Conservation (phyloP, 1,140 invertebrate genomes). For the Musca vetustissima region DNA sequence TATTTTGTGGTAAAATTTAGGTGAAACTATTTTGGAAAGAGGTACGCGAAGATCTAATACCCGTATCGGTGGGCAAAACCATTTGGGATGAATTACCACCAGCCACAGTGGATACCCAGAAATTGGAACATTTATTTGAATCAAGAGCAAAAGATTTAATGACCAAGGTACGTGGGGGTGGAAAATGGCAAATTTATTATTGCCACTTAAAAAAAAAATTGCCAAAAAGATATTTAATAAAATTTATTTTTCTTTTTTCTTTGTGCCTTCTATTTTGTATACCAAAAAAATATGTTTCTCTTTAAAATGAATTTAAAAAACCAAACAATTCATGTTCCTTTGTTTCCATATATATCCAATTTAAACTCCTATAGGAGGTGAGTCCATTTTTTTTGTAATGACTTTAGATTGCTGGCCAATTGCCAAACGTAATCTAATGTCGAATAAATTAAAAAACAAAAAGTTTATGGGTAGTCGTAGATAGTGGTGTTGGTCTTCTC, state of each 20-base stretch:
- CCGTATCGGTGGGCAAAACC: slow-evolving; percentile 69
- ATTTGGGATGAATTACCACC: slow-evolving; percentile 94
- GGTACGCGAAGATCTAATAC: slow-evolving; percentile 80
- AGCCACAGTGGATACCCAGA: slow-evolving; percentile 86
- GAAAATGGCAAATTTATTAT: too few species aligned
- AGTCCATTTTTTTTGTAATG: slow-evolving; percentile 22
- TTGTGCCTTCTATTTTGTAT: background rate
- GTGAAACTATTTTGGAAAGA: slow-evolving; percentile 99
- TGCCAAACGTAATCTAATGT: too few species aligned
- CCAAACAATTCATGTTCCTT: slow-evolving; percentile 11
- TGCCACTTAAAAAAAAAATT: too few species aligned
- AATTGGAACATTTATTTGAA: slow-evolving; percentile 96
- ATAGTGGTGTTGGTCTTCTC: too few species aligned
- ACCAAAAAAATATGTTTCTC: background rate
- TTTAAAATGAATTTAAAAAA: background rate
- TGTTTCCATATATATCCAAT: background rate
- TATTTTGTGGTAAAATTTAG: slow-evolving; percentile 33
- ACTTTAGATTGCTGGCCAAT: background rate
- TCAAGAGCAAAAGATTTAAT: slow-evolving; percentile 94
- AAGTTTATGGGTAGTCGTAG: too few species aligned
- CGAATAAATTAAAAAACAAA: too few species aligned
- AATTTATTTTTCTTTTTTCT: background rate
- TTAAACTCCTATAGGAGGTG: slow-evolving; percentile 28
- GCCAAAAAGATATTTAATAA: too few species aligned
- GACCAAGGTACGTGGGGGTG: slow-evolving; percentile 80